phyloP scores from a whole-genome alignment of 2,888 invertebrate species.

The Escarpia spicata region DNA sequence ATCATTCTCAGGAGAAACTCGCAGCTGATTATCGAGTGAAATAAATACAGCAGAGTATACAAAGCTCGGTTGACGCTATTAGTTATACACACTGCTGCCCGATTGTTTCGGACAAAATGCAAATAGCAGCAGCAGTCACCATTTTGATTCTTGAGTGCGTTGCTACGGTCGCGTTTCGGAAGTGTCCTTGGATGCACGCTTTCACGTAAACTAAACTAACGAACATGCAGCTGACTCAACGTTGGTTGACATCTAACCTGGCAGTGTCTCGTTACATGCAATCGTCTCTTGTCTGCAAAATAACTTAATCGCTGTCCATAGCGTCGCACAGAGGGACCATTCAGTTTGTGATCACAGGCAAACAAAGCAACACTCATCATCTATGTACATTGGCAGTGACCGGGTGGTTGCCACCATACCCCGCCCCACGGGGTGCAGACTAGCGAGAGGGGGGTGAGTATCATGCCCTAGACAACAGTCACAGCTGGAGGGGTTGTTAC shows the following conservation, averaged over 20 bases:
- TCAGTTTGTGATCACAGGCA: not conserved
- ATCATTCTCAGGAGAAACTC: not conserved
- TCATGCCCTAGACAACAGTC: not conserved
- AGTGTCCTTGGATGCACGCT: not conserved
- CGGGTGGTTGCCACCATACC: not conserved
- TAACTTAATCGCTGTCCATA: not conserved
- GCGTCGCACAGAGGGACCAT: not conserved
- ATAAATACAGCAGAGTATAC: not conserved
- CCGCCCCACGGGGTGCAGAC: not conserved
- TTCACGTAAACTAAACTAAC: not conserved
- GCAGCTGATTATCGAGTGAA: not conserved
- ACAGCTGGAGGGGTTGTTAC: not conserved
- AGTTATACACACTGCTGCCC: not conserved
- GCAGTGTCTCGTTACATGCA: not conserved
- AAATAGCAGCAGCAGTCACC: not conserved
- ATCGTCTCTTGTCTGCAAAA: not conserved
- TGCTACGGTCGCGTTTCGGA: not conserved
- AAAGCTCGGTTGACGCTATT: not conserved
- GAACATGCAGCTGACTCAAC: not conserved
- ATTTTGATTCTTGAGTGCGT: not conserved
- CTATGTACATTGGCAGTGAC: slow-evolving; percentile 4
- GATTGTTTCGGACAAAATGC: not conserved
- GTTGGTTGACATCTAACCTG: not conserved
- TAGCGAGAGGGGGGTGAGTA: not conserved
- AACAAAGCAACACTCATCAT: slow-evolving; percentile 5